Conservation (phyloP, 2,113 vertebrate species). For the Gila orcuttii region DNA sequence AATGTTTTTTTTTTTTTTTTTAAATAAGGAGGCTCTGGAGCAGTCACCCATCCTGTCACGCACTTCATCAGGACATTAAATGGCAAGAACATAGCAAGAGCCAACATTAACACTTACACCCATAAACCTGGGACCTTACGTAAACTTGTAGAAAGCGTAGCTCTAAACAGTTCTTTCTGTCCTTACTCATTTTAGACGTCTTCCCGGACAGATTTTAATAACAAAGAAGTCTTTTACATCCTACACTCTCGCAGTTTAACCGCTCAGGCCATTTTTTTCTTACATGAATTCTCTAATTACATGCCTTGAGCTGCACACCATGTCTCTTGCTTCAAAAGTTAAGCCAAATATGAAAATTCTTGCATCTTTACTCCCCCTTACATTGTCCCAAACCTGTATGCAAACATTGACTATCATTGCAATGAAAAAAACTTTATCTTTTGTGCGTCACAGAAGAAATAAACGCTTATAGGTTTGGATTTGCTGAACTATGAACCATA, state of each 20-base stretch:
- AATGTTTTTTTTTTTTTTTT: constrained; percentile 31
- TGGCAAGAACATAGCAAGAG: constrained; percentile 61
- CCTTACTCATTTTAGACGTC: not conserved
- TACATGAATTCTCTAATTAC: not conserved
- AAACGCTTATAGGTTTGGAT: not conserved
- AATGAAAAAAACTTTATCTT: not conserved
- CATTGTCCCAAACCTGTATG: not conserved
- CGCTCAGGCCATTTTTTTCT: constrained; percentile 4
- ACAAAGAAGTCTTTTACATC: constrained; percentile 26
- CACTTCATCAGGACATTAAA: constrained; percentile 75
- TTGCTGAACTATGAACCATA: not conserved
- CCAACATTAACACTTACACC: constrained; percentile 76
- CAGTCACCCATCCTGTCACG: constrained; percentile 59
- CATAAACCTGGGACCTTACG: constrained; percentile 68
- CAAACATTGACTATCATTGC: not conserved
- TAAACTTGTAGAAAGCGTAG: constrained; percentile 65
- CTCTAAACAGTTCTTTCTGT: constrained; percentile 49
- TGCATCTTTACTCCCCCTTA: not conserved
- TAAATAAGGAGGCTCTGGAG: constrained; percentile 63
- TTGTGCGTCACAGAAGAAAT: not conserved
- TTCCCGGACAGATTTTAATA: constrained; percentile 8
- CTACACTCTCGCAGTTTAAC: not conserved
- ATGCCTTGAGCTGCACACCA: too few species aligned
- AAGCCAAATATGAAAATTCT: not conserved
- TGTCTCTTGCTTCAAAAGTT: not conserved